Conservation (phyloP, 2,888 invertebrate species). For the Neoaliturus tenellus region DNA sequence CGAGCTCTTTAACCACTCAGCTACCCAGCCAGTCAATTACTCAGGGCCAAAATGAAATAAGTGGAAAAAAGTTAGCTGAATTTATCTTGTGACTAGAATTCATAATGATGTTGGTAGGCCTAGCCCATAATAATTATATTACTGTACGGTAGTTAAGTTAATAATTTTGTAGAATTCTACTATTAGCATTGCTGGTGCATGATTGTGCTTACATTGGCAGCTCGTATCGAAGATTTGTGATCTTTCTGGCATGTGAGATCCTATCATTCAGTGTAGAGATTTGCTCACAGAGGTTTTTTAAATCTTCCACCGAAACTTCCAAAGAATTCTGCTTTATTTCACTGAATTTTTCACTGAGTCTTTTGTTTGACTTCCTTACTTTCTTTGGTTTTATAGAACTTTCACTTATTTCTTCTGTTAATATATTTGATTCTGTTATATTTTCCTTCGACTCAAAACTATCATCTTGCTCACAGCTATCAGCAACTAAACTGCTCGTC, state of each 20-base stretch:
- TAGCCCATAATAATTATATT: no score
- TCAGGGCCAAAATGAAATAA: no score
- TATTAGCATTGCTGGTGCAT: no score
- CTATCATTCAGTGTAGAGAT: neutral
- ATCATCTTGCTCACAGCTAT: neutral
- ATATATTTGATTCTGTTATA: neutral
- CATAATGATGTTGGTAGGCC: no score
- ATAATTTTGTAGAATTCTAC: no score
- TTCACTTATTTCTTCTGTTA: neutral
- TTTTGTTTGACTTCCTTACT: neutral
- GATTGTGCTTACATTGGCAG: slow-evolving; percentile 13
- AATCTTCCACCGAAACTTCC: neutral
- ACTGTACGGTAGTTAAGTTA: no score
- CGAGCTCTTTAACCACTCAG: no score
- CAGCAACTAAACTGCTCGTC: neutral
- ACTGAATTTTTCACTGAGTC: neutral
- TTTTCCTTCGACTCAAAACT: neutral
- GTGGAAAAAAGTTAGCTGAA: no score
- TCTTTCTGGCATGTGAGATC: neutral
- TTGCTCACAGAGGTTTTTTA: slow-evolving; percentile 27
- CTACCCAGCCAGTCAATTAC: no score
- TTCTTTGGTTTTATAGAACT: neutral
- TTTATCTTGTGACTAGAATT: no score
- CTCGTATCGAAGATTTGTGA: slow-evolving; percentile 31
- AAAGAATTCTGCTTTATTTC: neutral